Conservation (phyloP, 1,140 invertebrate species). For the Drosophila equinoxialis region DNA sequence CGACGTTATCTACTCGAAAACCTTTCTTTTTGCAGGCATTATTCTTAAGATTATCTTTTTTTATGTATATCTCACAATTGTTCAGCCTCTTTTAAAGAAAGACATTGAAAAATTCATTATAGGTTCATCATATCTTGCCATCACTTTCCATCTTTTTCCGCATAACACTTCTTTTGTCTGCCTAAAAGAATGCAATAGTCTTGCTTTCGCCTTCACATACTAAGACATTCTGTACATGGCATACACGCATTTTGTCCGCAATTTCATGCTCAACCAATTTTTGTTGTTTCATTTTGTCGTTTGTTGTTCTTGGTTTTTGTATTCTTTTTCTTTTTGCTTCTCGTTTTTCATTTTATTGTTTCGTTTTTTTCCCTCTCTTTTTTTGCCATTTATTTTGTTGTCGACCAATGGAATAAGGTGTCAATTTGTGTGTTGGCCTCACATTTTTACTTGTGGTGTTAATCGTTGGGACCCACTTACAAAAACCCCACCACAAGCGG, state of each 20-base stretch:
- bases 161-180: slow-evolving; percentile 1
- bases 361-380: slow-evolving; percentile 12
- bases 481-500: slow-evolving; percentile 26
- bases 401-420: slow-evolving; percentile 50
- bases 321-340: not conserved
- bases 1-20: too few species aligned
- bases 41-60: too few species aligned
- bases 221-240: slow-evolving; percentile 2
- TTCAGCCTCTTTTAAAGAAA: too few species aligned
- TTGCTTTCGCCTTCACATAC: slow-evolving; percentile 22
- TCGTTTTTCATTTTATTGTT: slow-evolving; percentile 18
- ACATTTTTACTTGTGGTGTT: slow-evolving; percentile 64
- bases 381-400: slow-evolving; percentile 19
- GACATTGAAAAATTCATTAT: too few species aligned
- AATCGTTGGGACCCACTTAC: slow-evolving; percentile 48
- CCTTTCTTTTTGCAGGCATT: too few species aligned
- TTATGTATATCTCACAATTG: too few species aligned
- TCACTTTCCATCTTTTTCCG: too few species aligned
- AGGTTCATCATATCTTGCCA: too few species aligned
- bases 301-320: slow-evolving; percentile 33
- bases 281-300: slow-evolving; percentile 64
- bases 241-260: slow-evolving; percentile 38
- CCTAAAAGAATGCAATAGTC: slow-evolving; percentile 64
- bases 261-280: slow-evolving; percentile 80
- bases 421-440: slow-evolving; percentile 59